Base-by-base conservation (phyloP, 2,797 vertebrate genomes). In the Agapornis canus region DNA sequence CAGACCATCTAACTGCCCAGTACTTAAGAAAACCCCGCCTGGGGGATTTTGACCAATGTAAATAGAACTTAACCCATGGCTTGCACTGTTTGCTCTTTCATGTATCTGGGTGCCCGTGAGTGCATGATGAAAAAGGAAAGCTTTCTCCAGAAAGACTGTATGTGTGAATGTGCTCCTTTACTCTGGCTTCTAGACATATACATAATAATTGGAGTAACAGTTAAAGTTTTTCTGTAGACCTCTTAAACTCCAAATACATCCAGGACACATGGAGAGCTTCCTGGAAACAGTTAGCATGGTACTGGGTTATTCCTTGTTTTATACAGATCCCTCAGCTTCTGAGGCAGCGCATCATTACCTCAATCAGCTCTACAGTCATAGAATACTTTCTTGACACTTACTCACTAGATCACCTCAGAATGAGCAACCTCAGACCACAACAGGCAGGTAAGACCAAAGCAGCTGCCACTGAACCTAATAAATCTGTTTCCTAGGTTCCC, bases 51-150 rank as follows among this genome's bases (percentile, higher is more conserved):
- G 75, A 92, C 83, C 68, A 93, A 54, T 64, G 71, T 91, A 57
- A 96, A 94, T 78, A 94, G 79, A 88, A 76, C 48, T 66, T 82
- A 60, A 27, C 43, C 1, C 7, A 3, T 29, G 68, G 86, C 61
- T 91, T 91, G 82, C 89, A 59, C 82, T 90, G 32, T 91, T 94
- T 68, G 37, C 63, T 65, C 43, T 93, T 85, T 70, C 16, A 48
- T 48, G 49, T 71, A 20, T 51, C 65, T 45, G 42, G 25, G 43
- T 65, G 64, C 29, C 8, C 14, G 42, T 42, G 70, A 57, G 68
- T 37, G 23, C 60, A 32, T 77, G 54, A 91, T 31, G 26, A 92
- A 79, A 93, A 89, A 57, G 45, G 63, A 63, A 37, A 76, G 49
- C 26, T 45, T 85, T 57, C 75, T 49, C 60, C 6, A 1, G 31